Base-by-base conservation (phyloP, 2,888 invertebrate species). In the Copidosoma aretas region DNA sequence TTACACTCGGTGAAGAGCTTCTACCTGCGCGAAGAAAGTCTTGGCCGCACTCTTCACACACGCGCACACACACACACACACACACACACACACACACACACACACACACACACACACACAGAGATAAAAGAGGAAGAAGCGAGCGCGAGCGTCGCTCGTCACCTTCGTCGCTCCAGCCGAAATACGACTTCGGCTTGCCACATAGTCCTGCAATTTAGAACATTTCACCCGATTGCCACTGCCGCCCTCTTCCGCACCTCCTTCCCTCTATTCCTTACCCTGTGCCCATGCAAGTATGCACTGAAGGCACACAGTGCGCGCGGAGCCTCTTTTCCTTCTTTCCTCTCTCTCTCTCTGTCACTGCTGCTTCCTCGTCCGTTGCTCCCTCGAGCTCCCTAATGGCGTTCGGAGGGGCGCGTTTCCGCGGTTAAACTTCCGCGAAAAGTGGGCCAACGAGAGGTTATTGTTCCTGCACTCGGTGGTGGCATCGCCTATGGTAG, bases 391-490 rank as follows among this genome's bases (percentile, higher is more conserved):
- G 32, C 22, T 61, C 57, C 14, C 61, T 67, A 62, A 67, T 62
- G 67, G 66, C 65, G 49, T 24, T 54, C 65, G 32, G 32, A 66
- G 61, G 24, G 56, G 60, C 51, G 60, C 61, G 41, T 60, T 66
- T 65, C 46, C 61, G 61, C 66, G 57, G 66, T 66, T 61, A 66
- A 66, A 66, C 60, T 66, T 66, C 66, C 66, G 61, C 61, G 43
- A 66, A 66, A 66, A 66, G 56, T 66, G 57, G 66, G 66, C 66
- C 66, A 61, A 61, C 66, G 66, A 61, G 66, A 61, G 66, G 66
- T 60, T 66, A 66, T 66, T 66, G 66, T 66, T 66, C 66, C 60
- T 46, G 46, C 59, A 54, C 65, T 46, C 43, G 43, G 14, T 46
- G 43, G 14, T 46, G 15, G 43, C 43, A 46, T 15, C 12, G 17